Evolutionary conservation across 2,797 vertebrate genomes (phyloP), one percentile per base, ranked within the genome.

Genomic region (Typhlichthys eigenmanni): DNA sequence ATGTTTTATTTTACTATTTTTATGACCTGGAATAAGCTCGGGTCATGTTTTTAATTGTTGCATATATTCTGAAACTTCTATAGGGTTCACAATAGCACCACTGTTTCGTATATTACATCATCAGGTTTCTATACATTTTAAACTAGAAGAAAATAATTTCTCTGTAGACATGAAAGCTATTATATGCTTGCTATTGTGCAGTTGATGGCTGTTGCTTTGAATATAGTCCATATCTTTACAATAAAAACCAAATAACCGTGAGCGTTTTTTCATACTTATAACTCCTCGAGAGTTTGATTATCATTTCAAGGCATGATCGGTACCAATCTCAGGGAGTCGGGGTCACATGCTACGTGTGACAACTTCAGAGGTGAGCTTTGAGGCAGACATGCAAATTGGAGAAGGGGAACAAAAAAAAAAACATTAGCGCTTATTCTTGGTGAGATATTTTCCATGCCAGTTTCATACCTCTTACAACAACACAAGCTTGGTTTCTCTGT

Each of bases 381-480:
- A 82, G 83, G 76, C 76, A 74, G 55, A 68, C 74, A 86, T 87
- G 79, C 82, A 88, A 87, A 92, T 85, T 75, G 61, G 24, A 29
- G 24, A 29, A 29, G 3, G 24, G 24, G 24, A 29, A 29, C 9
- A 9, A 43, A 43, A 43, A 43, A 79, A 76, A 78, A 66, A 29
- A 68, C 70, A 60, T 83, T 76, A 60, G 46, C 58, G 64, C 64
- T 61, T 72, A 78, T 60, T n/a, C 75, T 52, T 47, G 47, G 62
- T 72, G 69, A 77, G 78, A 76, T 85, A 78, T 76, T 78, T 75
- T 83, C 80, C 81, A 80, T 81, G 84, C 81, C 72, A 60, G 87
- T 89, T 83, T 83, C 84, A 84, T 88, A 86, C 87, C 87, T 91
- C 87, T 89, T 83, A 85, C 89, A 91, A 90, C 88, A 89, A 89